These are phyloP conservation scores for Apeltes quadracus DNA, from an alignment of 2,113 vertebrate species.

Conservation along the genomic window DNA sequence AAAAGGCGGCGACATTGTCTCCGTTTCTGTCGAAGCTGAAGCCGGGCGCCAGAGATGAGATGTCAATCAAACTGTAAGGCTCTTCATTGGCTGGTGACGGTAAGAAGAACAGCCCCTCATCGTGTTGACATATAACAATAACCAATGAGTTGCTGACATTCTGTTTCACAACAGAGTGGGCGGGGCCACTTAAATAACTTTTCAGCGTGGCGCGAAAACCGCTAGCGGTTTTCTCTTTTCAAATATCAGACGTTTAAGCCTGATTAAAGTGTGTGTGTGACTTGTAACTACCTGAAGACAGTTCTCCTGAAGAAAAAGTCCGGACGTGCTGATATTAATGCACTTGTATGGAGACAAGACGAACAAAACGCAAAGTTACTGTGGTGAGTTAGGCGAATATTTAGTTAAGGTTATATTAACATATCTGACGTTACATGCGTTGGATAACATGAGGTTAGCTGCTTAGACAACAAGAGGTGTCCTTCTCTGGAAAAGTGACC, in stretches of 20 bases:
- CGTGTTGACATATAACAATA: rapidly evolving
- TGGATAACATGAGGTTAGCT: no score
- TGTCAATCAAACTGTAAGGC: neutral
- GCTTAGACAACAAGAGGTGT: neutral
- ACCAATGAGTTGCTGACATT: slow-evolving; percentile 43
- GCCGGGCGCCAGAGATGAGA: no score
- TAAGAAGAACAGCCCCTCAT: neutral
- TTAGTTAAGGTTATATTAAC: neutral
- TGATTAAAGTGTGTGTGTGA: rapidly evolving
- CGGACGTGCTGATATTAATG: rapidly evolving
- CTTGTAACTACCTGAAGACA: neutral
- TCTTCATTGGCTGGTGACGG: slow-evolving; percentile 15
- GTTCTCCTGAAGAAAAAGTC: neutral
- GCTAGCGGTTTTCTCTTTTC: neutral
- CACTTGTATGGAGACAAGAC: slow-evolving; percentile 34
- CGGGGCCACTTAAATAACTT: slow-evolving; percentile 58
- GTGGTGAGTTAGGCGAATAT: neutral
- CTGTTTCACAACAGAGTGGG: slow-evolving; percentile 40
- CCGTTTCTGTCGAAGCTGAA: neutral
- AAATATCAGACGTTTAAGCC: neutral
- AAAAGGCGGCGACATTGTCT: neutral
- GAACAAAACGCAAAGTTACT: slow-evolving; percentile 3
- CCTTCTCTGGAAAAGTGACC: neutral
- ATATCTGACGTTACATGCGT: neutral
- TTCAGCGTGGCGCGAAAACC: slow-evolving; percentile 49